Conservation (phyloP, 2,113 vertebrate species). For the Atrichornis clamosus region DNA sequence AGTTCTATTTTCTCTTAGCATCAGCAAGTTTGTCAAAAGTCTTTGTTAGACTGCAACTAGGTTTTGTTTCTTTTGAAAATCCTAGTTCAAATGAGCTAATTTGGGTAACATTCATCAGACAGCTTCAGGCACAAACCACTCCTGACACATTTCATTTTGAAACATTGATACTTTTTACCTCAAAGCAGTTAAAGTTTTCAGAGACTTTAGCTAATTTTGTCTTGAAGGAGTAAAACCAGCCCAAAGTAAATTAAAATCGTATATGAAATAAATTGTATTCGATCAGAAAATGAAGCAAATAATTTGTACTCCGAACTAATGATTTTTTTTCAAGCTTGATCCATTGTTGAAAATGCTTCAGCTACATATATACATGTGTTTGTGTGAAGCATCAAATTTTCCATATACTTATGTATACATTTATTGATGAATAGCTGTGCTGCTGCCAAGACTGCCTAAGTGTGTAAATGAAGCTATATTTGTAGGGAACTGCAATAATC, state of each 20-base stretch:
- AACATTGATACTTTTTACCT: background rate
- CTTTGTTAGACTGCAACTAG: background rate
- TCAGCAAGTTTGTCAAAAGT: background rate
- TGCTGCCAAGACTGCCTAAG: background rate
- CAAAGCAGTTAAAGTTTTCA: background rate
- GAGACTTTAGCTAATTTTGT: background rate
- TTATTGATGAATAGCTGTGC: background rate
- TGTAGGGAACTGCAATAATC: conserved; percentile 11
- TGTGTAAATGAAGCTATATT: conserved; percentile 8
- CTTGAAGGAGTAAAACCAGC: background rate
- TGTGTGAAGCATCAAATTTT: conserved; percentile 2
- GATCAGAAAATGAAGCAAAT: background rate
- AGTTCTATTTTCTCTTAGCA: background rate
- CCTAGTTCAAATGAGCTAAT: background rate
- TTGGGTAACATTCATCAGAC: background rate
- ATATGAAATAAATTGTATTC: background rate
- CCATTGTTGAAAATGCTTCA: background rate
- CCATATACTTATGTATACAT: background rate
- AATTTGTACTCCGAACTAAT: background rate
- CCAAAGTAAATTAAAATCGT: background rate
- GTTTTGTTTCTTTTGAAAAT: background rate
- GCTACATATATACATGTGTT: background rate
- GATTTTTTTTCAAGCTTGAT: background rate
- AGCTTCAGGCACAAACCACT: background rate
- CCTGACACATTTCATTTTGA: background rate